Percentiles rank a stretch among this genome's conserved stretches.
Evolutionary conservation across 2,113 vertebrate species (phyloP).

Genomic region (Procavia capensis): DNA sequence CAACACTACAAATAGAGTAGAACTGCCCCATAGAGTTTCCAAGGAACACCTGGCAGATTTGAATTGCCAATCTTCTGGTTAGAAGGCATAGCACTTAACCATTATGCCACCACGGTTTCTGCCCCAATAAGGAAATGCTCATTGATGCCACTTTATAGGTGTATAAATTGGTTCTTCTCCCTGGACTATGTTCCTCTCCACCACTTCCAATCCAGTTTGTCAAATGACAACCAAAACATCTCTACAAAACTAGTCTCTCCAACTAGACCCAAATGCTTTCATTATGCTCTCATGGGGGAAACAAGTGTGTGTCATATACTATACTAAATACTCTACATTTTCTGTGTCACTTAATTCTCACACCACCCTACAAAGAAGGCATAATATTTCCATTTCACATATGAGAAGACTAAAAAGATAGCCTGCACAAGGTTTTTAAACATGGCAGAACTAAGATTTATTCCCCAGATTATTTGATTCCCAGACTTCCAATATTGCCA

Average conservation of each 20-base stretch:
- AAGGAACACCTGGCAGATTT: too few species aligned
- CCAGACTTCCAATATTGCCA: background rate
- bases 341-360: background rate
- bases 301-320: background rate
- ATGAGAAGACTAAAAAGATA: background rate
- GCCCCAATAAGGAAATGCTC: background rate
- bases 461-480: background rate
- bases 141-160: too few species aligned
- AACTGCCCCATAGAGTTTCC: too few species aligned
- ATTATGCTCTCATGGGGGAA: fast-evolving
- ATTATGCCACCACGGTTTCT: too few species aligned
- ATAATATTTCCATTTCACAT: background rate
- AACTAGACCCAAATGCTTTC: background rate
- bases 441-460: background rate
- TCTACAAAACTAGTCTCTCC: background rate
- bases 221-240: background rate
- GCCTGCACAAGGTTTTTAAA: background rate
- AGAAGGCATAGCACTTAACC: too few species aligned
- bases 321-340: background rate
- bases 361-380: too few species aligned
- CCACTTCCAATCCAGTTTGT: background rate
- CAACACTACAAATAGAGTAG: too few species aligned
- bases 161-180: background rate
- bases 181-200: background rate
- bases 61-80: too few species aligned